Conservation (phyloP, 2,888 invertebrate species). For the Mimas tiliae region DNA sequence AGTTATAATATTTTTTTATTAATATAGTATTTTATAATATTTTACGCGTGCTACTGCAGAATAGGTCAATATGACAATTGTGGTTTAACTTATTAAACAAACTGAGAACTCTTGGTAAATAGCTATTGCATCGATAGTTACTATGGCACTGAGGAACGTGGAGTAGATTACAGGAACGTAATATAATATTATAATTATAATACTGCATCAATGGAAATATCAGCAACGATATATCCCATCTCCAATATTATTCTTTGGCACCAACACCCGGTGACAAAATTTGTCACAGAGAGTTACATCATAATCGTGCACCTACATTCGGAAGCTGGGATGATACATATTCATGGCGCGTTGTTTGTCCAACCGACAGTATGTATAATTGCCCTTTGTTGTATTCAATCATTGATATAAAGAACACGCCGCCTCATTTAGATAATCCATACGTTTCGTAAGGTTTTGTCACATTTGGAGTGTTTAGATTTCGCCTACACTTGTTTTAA, state of each 20-base stretch:
- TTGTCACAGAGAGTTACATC: slow-evolving; percentile 52
- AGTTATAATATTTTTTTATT: too few species aligned
- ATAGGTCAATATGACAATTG: too few species aligned
- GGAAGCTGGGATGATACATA: slow-evolving; percentile 61
- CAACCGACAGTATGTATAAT: slow-evolving; percentile 61
- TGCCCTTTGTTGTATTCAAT: slow-evolving; percentile 45
- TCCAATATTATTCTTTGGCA: slow-evolving; percentile 34
- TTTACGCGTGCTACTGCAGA: too few species aligned
- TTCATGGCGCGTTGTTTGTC: slow-evolving; percentile 62
- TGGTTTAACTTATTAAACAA: too few species aligned
- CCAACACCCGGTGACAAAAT: slow-evolving; percentile 25
- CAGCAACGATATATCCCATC: slow-evolving; percentile 11
- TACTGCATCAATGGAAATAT: too few species aligned
- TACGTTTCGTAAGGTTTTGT: not conserved
- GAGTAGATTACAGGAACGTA: too few species aligned
- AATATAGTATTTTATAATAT: too few species aligned
- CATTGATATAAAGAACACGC: slow-evolving; percentile 11
- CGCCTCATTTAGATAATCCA: slow-evolving; percentile 2
- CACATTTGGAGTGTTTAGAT: slow-evolving; percentile 3
- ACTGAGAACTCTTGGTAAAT: too few species aligned
- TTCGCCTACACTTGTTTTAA: not conserved
- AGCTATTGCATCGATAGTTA: too few species aligned
- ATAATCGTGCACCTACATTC: slow-evolving; percentile 68
- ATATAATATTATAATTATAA: too few species aligned
- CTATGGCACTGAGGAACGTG: too few species aligned